Conservation (phyloP, 2,113 vertebrate genomes). For the Prionailurus viverrinus region DNA sequence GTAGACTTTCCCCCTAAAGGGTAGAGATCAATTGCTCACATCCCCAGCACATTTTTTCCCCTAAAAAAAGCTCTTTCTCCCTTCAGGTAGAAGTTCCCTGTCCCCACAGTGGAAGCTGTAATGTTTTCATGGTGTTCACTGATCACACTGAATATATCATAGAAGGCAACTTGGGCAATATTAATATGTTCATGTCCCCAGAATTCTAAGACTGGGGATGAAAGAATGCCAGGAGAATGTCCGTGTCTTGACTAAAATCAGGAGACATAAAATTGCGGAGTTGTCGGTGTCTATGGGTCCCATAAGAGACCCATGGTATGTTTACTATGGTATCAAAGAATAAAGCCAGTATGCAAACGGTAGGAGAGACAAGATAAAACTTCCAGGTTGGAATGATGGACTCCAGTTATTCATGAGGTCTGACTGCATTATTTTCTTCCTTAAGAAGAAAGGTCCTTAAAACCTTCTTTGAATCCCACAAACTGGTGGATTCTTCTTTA, state of each 20-base stretch:
- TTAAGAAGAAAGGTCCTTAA: background rate
- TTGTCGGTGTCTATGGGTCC: background rate
- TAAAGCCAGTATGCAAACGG: background rate
- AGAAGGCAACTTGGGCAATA: background rate
- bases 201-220: background rate
- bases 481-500: background rate
- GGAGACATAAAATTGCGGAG: background rate
- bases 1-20: no score
- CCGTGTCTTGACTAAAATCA: background rate
- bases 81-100: background rate
- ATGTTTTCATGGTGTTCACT: background rate
- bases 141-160: background rate
- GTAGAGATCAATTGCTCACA: background rate
- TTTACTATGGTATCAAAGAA: background rate
- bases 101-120: background rate
- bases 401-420: background rate
- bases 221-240: background rate
- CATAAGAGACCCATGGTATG: background rate
- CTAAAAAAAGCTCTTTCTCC: background rate
- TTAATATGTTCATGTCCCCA: background rate
- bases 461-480: background rate
- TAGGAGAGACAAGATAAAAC: background rate
- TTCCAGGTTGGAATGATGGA: background rate
- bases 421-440: background rate
- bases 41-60: background rate